Evolutionary conservation across 2,797 vertebrate genomes (phyloP).

Genomic region (Ambastaia sidthimunki): DNA sequence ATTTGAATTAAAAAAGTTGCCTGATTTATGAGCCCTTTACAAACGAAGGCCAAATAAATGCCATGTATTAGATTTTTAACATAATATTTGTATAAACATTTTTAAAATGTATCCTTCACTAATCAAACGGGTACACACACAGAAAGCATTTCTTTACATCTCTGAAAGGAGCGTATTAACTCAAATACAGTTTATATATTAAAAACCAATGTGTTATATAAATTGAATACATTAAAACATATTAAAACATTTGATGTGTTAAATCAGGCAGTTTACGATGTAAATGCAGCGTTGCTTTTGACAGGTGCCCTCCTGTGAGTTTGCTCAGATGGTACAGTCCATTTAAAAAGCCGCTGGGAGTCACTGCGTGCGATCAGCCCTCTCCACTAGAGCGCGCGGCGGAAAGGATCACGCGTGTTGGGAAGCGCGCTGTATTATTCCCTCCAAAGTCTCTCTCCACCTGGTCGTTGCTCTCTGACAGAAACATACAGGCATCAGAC

Average conservation of each 20-base stretch:
- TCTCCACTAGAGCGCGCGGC: conserved; percentile 41
- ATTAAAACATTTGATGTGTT: background rate
- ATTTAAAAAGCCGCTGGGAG: conserved; percentile 82
- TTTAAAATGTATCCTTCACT: too few relatives aligned
- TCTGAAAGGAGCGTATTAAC: too few relatives aligned
- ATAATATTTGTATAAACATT: too few relatives aligned
- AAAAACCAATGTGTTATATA: too few relatives aligned
- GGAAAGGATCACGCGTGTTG: conserved; percentile 2
- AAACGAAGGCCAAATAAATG: too few relatives aligned
- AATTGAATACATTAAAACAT: too few relatives aligned
- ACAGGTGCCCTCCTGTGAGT: conserved; percentile 59
- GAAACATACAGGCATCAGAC: background rate
- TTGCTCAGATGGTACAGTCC: conserved; percentile 87
- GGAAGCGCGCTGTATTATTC: conserved; percentile 15
- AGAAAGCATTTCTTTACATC: too few relatives aligned
- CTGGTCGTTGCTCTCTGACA: conserved; percentile 26
- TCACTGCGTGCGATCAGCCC: conserved; percentile 71
- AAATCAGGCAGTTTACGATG: background rate
- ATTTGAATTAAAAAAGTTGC: too few relatives aligned
- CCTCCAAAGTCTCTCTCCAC: background rate
- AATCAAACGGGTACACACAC: too few relatives aligned
- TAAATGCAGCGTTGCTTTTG: background rate
- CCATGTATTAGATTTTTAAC: too few relatives aligned
- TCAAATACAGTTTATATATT: too few relatives aligned
- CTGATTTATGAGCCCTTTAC: too few relatives aligned